phyloP scores from a whole-genome alignment of 1,140 invertebrate species.

The Paraescarpia echinospica region DNA sequence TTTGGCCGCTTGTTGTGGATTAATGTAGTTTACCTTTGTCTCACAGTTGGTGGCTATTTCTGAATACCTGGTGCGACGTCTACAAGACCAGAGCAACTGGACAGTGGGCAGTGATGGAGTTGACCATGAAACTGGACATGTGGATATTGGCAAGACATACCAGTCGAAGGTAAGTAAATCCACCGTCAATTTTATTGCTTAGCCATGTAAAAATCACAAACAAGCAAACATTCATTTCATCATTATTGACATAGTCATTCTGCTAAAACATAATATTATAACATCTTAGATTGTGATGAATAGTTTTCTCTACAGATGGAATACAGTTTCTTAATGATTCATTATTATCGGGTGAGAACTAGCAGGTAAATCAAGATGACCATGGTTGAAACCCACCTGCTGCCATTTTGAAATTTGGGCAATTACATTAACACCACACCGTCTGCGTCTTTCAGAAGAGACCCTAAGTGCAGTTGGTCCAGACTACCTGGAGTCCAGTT shows the following conservation, averaged over 20 bases:
- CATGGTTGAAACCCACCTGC: no score
- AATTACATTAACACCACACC: no score
- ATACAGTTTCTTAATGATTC: no score
- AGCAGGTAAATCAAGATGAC: no score
- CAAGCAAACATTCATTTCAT: neutral
- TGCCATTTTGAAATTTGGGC: no score
- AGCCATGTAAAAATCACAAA: neutral
- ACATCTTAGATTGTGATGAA: neutral
- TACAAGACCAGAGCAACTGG: neutral
- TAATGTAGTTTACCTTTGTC: neutral
- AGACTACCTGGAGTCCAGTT: no score
- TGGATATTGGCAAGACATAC: neutral
- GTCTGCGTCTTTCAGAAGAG: no score
- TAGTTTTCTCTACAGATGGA: neutral
- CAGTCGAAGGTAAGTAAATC: neutral
- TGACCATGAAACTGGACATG: neutral
- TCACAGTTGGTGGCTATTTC: constrained; percentile 7
- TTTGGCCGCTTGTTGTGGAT: no score
- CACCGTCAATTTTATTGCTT: neutral
- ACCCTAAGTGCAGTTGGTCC: no score
- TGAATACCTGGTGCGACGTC: neutral
- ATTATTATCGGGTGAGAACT: no score
- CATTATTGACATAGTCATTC: no score
- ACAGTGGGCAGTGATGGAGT: neutral
- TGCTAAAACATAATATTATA: neutral